Evolutionary conservation across 1,140 invertebrate genomes (phyloP).

Genomic region (Lethrus apterus): DNA sequence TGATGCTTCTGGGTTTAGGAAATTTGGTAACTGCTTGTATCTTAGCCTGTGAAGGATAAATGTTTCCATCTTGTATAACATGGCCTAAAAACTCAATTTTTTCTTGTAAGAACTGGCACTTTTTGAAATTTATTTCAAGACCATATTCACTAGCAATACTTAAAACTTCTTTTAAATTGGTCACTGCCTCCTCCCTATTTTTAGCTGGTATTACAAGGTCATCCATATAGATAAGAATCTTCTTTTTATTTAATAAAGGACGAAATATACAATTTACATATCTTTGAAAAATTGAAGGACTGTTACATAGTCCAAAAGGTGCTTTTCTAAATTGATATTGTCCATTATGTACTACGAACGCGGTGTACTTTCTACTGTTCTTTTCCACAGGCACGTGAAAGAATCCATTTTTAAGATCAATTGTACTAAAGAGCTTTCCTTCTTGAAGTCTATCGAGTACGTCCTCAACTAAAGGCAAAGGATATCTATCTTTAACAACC

Average conservation of each 20-base stretch:
- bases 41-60: slow-evolving; percentile 28
- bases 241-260: slow-evolving; percentile 8
- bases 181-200: slow-evolving; percentile 22
- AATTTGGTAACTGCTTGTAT: slow-evolving; percentile 31
- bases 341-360: slow-evolving; percentile 28
- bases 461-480: slow-evolving; percentile 23
- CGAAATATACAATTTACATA: slow-evolving; percentile 17
- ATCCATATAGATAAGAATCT: slow-evolving; percentile 30
- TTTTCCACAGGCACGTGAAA: slow-evolving; percentile 35
- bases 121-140: slow-evolving; percentile 29
- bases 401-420: slow-evolving; percentile 36
- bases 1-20: slow-evolving; percentile 30
- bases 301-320: slow-evolving; percentile 33
- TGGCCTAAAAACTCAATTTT: slow-evolving; percentile 33
- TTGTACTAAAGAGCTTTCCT: slow-evolving; percentile 25
- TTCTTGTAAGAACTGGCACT: slow-evolving; percentile 31
- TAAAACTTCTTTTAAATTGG: slow-evolving; percentile 23
- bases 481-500: slow-evolving; percentile 29
- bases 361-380: slow-evolving; percentile 27
- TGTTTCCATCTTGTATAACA: slow-evolving; percentile 21
- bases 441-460: slow-evolving; percentile 18
- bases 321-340: slow-evolving; percentile 28
- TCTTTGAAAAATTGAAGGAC: slow-evolving; percentile 13
- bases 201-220: slow-evolving; percentile 29
- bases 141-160: slow-evolving; percentile 16